These are phyloP conservation scores for Malacoraja senta DNA, from an alignment of 2,797 vertebrate genomes.

Conservation along the genomic window DNA sequence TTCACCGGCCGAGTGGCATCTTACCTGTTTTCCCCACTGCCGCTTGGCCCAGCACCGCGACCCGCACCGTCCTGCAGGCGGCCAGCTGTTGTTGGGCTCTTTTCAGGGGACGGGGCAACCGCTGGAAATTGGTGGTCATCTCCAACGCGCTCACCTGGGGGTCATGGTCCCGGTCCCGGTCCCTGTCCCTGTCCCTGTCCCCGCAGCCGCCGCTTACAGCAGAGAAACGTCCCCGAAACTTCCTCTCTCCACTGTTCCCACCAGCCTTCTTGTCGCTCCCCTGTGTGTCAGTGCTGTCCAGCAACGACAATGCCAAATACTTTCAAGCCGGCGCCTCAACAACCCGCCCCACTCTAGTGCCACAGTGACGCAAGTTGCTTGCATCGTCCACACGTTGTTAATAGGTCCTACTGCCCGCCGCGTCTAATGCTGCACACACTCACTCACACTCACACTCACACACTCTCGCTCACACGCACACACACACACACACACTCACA, in stretches of 20 bases:
- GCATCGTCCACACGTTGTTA: not conserved
- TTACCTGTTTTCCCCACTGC: conserved; percentile 2
- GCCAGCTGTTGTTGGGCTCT: not conserved
- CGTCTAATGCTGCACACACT: too few species aligned
- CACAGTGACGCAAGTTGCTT: not conserved
- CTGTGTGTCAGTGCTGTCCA: not conserved
- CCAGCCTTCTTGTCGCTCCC: too few species aligned
- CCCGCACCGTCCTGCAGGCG: not conserved
- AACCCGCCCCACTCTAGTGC: not conserved
- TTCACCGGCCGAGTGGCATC: not conserved
- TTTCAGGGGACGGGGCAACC: not conserved
- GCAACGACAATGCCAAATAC: not conserved
- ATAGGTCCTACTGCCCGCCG: not conserved
- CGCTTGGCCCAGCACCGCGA: not conserved
- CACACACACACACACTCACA: too few species aligned
- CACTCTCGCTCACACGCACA: too few species aligned
- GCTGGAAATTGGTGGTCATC: not conserved
- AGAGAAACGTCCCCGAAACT: too few species aligned
- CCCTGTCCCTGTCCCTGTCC: not conserved
- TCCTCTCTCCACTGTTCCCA: too few species aligned
- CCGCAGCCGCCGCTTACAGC: too few species aligned
- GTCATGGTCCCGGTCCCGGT: not conserved
- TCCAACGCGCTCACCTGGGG: not conserved
- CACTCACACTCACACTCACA: too few species aligned
- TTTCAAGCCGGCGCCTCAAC: not conserved